Base-by-base conservation (phyloP, 2,888 invertebrate species). In the Drosophila antonietae region DNA sequence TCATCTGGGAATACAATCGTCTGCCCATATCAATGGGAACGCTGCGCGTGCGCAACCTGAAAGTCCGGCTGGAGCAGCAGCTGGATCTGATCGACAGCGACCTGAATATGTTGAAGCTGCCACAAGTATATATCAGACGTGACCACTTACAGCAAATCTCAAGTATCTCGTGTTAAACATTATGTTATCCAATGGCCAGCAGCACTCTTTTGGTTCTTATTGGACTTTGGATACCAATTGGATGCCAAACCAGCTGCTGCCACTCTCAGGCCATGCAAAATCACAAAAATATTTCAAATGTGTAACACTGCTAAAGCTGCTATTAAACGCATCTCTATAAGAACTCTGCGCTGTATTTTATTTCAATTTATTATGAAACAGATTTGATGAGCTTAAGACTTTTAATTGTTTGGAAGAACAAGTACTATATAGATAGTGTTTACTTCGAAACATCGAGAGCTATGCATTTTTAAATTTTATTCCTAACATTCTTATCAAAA, bases 21-120 rank as follows among this genome's bases (percentile, higher is more conserved):
- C 31, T 84, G 58, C 88, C 88, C 7, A 35, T 84, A 2, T 75
- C 82, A 1, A 80, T 74, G 69, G 67, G 69, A 1, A 87, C 83
- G 9, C 37, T 87, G 66, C 80, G 85, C 1, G 82, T 84, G 35
- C 82, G 85, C 8, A 87, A 84, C 18, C 59, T 84, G 14, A 84
- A 82, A 46, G 31, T 56, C 6, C 61, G 68, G 14, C 39, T 84
- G 52, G 87, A 87, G 39, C 67, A 76, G 46, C 70, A 84, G 33
- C 64, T 84, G 60, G 83, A 84, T 39, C n/a, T 70, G 5, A 67
- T 82, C 57, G 88, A 84, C 31, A 61, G 37, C 10, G 75, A 84
- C n/a, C 35, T 84, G 14, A 62, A 39, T 4, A 52, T 65, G 43
- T 73, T 84, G 8, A 61, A 65, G 7, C 56, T 73, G 51, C 64